These are phyloP conservation scores for Apeltes quadracus DNA, from an alignment of 2,113 vertebrate genomes.

Conservation along the genomic window DNA sequence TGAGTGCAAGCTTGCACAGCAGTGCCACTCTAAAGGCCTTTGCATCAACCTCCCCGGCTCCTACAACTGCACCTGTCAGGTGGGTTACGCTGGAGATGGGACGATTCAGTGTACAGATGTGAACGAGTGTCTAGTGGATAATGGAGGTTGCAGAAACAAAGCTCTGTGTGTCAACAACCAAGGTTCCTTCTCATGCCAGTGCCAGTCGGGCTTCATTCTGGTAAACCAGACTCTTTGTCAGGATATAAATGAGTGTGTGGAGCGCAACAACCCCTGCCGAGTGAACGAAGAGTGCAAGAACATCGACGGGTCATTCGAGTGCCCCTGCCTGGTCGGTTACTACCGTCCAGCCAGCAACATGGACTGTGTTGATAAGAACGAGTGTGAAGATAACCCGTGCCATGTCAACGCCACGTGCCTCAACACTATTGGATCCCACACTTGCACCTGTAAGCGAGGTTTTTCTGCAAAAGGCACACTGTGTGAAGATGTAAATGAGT, in stretches of 20 bases:
- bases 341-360: constrained; percentile 60
- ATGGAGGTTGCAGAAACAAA: constrained; percentile 80
- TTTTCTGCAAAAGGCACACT: constrained; percentile 76
- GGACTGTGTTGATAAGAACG: constrained; percentile 79
- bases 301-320: constrained; percentile 77
- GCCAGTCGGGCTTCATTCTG: constrained; percentile 73
- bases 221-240: constrained; percentile 78
- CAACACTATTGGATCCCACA: constrained; percentile 78
- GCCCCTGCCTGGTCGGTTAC: constrained; percentile 77
- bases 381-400: constrained; percentile 78
- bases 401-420: constrained; percentile 80
- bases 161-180: constrained; percentile 77
- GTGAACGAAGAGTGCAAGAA: constrained; percentile 81
- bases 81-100: constrained; percentile 81
- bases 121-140: constrained; percentile 80
- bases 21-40: constrained; percentile 75
- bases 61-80: constrained; percentile 79
- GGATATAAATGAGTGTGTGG: constrained; percentile 82
- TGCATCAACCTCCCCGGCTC: constrained; percentile 80
- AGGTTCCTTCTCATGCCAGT: constrained; percentile 81
- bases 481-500: constrained; percentile 83
- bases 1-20: constrained; percentile 71
- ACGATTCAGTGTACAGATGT: constrained; percentile 75
- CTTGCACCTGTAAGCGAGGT: constrained; percentile 80
- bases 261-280: constrained; percentile 60